These are phyloP conservation scores for Abramis brama DNA, from an alignment of 2,113 vertebrate species.

Conservation along the genomic window DNA sequence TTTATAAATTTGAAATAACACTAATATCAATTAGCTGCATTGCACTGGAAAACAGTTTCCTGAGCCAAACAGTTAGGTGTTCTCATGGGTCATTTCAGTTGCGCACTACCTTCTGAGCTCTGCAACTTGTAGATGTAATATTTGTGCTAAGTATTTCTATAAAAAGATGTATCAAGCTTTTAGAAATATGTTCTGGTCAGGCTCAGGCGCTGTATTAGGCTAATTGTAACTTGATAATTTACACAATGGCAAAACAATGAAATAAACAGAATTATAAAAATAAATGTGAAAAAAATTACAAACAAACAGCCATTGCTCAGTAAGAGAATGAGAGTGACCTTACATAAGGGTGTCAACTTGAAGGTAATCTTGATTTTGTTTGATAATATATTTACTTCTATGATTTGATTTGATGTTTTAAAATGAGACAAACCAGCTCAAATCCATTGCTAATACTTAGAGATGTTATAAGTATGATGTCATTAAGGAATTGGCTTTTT, in stretches of 20 bases:
- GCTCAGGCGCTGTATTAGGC: neutral
- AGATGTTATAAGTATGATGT: neutral
- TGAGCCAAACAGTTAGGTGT: neutral
- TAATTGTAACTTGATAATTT: neutral
- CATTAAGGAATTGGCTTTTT: neutral
- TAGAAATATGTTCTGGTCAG: neutral
- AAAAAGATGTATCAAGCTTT: neutral
- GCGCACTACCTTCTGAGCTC: neutral
- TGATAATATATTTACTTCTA: neutral
- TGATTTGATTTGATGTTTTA: neutral
- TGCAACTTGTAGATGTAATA: neutral
- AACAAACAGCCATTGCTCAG: neutral
- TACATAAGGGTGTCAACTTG: neutral
- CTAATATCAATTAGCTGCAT: slow-evolving; percentile 85
- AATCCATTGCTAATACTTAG: neutral
- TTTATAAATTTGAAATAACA: slow-evolving; percentile 86
- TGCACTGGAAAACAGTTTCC: slow-evolving; percentile 63
- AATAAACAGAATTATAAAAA: too few relatives aligned
- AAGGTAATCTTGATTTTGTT: neutral
- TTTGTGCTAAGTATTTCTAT: neutral
- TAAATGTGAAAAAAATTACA: neutral
- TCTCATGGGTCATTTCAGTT: neutral
- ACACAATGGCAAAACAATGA: neutral
- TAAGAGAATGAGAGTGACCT: neutral
- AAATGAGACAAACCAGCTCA: neutral